A percentile compares a stretch with the other conserved stretches of the same genome.
phyloP scores from a whole-genome alignment of 2,888 invertebrate species.

The Dromius quadrimaculatus region DNA sequence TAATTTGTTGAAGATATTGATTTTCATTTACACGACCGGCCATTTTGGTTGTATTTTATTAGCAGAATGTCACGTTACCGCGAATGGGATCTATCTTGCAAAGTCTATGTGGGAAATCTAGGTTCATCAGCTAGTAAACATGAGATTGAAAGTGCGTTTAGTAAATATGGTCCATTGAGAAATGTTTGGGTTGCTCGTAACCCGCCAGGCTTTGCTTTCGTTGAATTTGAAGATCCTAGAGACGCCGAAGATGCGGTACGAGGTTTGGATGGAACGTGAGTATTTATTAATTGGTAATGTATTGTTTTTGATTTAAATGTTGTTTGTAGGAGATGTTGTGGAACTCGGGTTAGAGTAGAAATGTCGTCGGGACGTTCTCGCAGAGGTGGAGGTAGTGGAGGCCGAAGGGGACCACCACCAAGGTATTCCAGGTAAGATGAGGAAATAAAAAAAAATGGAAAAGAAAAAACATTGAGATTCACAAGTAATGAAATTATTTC shows the following conservation, averaged over 20 bases:
- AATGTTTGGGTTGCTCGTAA: conserved; percentile 96
- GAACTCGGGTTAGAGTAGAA: conserved; percentile 90
- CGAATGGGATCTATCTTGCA: conserved; percentile 89
- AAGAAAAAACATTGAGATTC: background rate
- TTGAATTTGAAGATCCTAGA: conserved; percentile 88
- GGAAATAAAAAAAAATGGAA: background rate
- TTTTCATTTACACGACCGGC: too few relatives aligned
- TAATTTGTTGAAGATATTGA: too few relatives aligned
- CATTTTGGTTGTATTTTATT: background rate
- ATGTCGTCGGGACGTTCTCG: conserved; percentile 91
- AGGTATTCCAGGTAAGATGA: conserved; percentile 64
- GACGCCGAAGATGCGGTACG: conserved; percentile 90
- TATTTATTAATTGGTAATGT: background rate
- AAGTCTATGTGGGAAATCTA: conserved; percentile 93
- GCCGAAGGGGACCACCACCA: conserved; percentile 62
- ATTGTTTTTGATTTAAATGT: conserved; percentile 49
- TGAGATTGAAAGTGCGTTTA: conserved; percentile 88
- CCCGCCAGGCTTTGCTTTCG: conserved; percentile 92
- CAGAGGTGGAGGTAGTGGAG: conserved; percentile 73
- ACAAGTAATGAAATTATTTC: background rate
- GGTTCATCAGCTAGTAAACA: conserved; percentile 92
- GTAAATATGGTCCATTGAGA: conserved; percentile 87
- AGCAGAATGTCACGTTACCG: conserved; percentile 78
- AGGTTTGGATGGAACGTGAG: conserved; percentile 86
- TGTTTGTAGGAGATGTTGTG: conserved; percentile 82